phyloP scores from a whole-genome alignment of 1,140 invertebrate species.

The fruit fly (Drosophila melanogaster) region DNA sequence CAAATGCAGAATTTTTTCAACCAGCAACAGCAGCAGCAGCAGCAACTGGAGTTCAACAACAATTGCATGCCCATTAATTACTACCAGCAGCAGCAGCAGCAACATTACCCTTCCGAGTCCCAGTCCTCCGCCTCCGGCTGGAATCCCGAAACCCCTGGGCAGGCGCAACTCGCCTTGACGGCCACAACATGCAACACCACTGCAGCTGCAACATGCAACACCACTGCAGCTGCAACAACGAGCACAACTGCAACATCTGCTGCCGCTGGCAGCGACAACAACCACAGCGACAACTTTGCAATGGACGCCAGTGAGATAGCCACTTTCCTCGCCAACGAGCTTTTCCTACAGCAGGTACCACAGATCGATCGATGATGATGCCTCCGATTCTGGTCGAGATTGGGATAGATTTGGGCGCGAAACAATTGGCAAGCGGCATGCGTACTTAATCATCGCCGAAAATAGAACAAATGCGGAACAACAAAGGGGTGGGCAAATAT shows the following conservation, averaged over 20 bases:
- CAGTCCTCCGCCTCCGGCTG: not conserved
- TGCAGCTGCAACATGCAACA: constrained; percentile 18
- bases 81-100: constrained; percentile 55
- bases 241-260: constrained; percentile 4
- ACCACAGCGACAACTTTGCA: constrained; percentile 75
- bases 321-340: constrained; percentile 91
- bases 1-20: constrained; percentile 78
- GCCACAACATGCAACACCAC: constrained; percentile 27
- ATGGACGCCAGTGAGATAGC: constrained; percentile 92
- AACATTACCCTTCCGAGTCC: constrained; percentile 24
- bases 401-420: constrained; percentile 33
- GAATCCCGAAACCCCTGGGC: constrained; percentile 13
- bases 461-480: constrained; percentile 24
- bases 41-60: constrained; percentile 20
- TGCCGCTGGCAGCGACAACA: constrained; percentile 20
- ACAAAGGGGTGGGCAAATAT: constrained; percentile 15
- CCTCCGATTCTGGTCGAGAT: constrained; percentile 3
- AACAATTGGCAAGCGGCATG: constrained; percentile 34
- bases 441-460: constrained; percentile 40
- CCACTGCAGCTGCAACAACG: constrained; percentile 31
- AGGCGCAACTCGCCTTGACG: constrained; percentile 14
- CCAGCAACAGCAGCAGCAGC: constrained; percentile 59
- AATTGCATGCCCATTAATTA: constrained; percentile 62
- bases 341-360: constrained; percentile 91
- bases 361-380: constrained; percentile 17